Evolutionary conservation across 2,797 vertebrate species (phyloP).

Genomic region (Lycodopsis pacificus): DNA sequence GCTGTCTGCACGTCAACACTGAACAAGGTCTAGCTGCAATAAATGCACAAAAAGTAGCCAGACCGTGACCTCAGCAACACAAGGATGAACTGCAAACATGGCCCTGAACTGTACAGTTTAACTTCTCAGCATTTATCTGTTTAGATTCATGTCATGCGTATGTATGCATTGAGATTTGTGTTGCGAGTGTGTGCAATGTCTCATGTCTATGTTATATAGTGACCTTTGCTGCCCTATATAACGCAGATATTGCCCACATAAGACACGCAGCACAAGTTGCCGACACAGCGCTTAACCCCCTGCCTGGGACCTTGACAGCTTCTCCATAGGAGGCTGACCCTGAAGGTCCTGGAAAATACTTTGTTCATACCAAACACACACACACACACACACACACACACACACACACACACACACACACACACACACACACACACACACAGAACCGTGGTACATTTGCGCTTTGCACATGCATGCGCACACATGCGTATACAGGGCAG

Average conservation of each 20-base stretch:
- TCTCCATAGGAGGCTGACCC: conserved; percentile 79
- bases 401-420: conserved; percentile 4
- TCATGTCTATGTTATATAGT: conserved; percentile 68
- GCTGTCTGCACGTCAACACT: background rate
- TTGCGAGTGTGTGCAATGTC: background rate
- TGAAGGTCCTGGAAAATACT: conserved; percentile 66
- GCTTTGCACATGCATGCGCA: conserved; percentile 30
- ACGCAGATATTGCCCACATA: conserved; percentile 63
- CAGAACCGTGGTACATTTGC: conserved; percentile 25
- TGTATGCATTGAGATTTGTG: conserved; percentile 41
- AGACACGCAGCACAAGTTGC: conserved; percentile 65
- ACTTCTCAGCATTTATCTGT: conserved; percentile 51
- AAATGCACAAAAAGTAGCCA: conserved; percentile 24
- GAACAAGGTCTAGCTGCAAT: conserved; percentile 36
- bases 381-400: conserved; percentile 24
- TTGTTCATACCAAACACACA: conserved; percentile 67
- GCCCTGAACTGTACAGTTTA: conserved; percentile 62
- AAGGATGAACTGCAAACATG: conserved; percentile 53
- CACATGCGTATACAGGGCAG: conserved; percentile 17
- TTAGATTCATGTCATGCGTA: conserved; percentile 23
- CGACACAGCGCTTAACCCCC: conserved; percentile 80
- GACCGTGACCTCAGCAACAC: conserved; percentile 37
- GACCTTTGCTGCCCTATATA: conserved; percentile 67
- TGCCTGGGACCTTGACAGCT: conserved; percentile 80
- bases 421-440: background rate